phyloP scores from a whole-genome alignment of 2,113 vertebrate genomes.

The Loxodonta africana region DNA sequence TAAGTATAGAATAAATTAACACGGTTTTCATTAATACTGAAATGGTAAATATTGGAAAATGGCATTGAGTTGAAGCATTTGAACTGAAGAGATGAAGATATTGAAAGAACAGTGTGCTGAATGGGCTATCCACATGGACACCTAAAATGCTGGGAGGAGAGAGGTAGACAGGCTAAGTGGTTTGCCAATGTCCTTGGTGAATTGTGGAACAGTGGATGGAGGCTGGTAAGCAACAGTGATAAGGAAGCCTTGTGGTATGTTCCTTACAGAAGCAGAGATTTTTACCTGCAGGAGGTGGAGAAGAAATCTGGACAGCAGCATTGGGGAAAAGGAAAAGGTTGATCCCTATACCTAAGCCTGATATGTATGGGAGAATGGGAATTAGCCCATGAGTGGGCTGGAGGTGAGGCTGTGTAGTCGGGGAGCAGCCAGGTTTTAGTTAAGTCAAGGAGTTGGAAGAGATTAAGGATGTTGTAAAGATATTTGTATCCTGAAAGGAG shows the following conservation, averaged over 20 bases:
- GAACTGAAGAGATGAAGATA: background rate
- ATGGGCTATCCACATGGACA: background rate
- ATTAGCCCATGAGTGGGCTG: background rate
- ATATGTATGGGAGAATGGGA: background rate
- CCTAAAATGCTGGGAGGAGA: background rate
- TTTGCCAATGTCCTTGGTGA: background rate
- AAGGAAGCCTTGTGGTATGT: background rate
- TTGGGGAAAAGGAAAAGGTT: background rate
- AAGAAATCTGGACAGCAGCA: background rate
- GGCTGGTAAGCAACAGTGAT: background rate
- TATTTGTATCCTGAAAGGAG: background rate
- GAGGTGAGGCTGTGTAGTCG: background rate
- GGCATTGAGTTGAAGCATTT: background rate
- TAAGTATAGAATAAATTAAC: background rate
- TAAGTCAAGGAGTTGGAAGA: slow-evolving; percentile 12
- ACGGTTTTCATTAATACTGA: background rate
- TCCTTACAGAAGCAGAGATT: background rate
- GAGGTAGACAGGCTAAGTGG: background rate
- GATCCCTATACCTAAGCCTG: background rate
- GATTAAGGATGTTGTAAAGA: background rate
- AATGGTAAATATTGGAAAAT: background rate
- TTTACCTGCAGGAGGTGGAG: background rate
- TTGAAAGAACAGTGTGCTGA: slow-evolving; percentile 11
- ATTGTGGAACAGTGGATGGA: background rate
- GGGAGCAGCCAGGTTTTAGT: background rate